Conservation (phyloP, 2,888 invertebrate genomes). For the Geophilus truncorum region DNA sequence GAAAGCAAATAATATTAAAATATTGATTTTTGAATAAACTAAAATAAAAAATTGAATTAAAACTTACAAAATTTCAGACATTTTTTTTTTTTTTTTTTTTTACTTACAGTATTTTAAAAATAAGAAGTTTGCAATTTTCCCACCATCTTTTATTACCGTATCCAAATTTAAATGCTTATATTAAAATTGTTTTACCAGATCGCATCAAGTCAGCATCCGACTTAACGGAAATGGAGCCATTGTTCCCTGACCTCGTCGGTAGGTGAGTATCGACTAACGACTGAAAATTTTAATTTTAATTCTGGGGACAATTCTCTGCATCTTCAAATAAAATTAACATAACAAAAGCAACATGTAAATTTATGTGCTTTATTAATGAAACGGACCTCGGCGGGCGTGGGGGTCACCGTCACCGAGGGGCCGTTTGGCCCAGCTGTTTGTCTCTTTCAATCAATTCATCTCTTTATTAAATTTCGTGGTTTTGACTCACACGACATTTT, state of each 20-base stretch:
- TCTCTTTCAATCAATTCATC: background rate
- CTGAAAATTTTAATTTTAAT: background rate
- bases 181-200: no score
- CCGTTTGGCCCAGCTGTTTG: background rate
- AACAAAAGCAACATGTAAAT: background rate
- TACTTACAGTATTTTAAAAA: no score
- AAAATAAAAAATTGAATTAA: no score
- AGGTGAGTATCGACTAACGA: background rate
- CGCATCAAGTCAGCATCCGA: background rate
- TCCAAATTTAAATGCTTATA: no score
- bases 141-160: no score
- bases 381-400: background rate
- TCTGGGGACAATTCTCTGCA: background rate
- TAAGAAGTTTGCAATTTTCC: no score
- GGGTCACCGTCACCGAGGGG: background rate
- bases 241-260: background rate
- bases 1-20: no score
- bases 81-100: no score
- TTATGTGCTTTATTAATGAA: background rate
- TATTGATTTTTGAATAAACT: no score
- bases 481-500: background rate
- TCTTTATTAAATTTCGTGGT: background rate
- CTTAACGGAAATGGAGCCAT: background rate
- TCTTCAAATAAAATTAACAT: background rate
- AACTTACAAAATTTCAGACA: no score